Evolutionary conservation across 2,888 invertebrate genomes (phyloP), one percentile per base, ranked within the genome.

Genomic region (Crematogaster levior): DNA sequence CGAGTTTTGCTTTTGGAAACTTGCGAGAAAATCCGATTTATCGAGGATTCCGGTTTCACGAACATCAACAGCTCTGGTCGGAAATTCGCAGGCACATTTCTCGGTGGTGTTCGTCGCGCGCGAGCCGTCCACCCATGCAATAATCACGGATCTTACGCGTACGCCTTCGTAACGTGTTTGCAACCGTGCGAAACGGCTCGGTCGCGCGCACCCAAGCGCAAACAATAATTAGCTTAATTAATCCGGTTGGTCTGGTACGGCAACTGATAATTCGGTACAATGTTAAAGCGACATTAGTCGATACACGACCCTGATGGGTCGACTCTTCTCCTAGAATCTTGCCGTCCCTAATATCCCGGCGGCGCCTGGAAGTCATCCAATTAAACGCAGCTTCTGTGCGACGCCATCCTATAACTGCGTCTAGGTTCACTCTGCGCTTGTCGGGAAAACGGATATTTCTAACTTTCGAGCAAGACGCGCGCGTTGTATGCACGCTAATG

Each of bases 161-260:
- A 70, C 74, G 70, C 58, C 79, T 74, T 72, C 82, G 74, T 48
- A 85, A 81, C 79, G 84, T 73, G 56, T 83, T 83, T 74, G 83
- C 86, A 84, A 65, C 81, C 85, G 84, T 84, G 86, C 83, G 84
- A 84, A 88, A 90, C 74, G 87, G 83, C 86, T 89, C 43, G 60
- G 80, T 60, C 21, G 72, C 40, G 74, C 83, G 68, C 85, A 88
- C 61, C 87, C 89, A 82, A 82, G 88, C 90, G 89, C 89, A 89
- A 91, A 92, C 88, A 90, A 90, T 92, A 91, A 92, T 92, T 92
- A 90, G 86, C 86, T 91, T 91, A 92, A 92, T 93, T 91, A 92
- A 92, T 92, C 89, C 89, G 51, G 89, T 89, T 86, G 85, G 87
- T 85, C 86, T 86, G 87, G 85, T 85, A 82, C 85, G 87, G 84